Conservation (phyloP, 2,113 vertebrate genomes). For the Tyto alba region DNA sequence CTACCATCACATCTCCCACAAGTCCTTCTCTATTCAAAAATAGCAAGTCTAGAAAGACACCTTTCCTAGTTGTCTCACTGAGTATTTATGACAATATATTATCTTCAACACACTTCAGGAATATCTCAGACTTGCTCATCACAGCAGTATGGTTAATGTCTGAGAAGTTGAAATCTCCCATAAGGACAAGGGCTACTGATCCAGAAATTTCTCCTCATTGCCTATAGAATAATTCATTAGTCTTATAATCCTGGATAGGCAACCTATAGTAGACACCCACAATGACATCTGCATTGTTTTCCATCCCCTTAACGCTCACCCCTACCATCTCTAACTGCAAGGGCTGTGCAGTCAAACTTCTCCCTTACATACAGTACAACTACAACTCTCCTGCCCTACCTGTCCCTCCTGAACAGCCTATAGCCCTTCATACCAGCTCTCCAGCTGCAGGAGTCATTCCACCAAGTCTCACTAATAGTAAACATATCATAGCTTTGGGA, state of each 20-base stretch:
- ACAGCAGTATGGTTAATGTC: not conserved
- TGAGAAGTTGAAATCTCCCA: not conserved
- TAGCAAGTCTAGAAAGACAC: not conserved
- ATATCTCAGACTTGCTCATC: not conserved
- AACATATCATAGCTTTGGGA: not conserved
- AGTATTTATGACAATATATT: not conserved
- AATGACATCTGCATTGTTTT: not conserved
- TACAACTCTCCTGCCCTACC: not conserved
- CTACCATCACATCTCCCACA: too few relatives aligned
- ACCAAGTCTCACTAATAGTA: not conserved
- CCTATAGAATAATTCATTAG: not conserved
- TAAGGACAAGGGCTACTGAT: not conserved
- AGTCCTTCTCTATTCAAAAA: not conserved
- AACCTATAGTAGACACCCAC: not conserved
- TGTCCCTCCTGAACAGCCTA: not conserved
- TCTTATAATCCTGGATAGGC: not conserved
- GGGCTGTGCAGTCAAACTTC: not conserved
- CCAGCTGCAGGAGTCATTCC: not conserved
- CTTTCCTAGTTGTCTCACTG: not conserved
- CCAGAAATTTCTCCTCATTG: not conserved
- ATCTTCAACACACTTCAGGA: not conserved
- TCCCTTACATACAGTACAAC: not conserved
- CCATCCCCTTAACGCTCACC: not conserved
- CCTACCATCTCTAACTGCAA: not conserved
- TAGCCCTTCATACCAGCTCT: not conserved